Evolutionary conservation across 2,888 invertebrate species (phyloP), one percentile per base, ranked within the genome.

Genomic region (Carpatolechia fugitivella): DNA sequence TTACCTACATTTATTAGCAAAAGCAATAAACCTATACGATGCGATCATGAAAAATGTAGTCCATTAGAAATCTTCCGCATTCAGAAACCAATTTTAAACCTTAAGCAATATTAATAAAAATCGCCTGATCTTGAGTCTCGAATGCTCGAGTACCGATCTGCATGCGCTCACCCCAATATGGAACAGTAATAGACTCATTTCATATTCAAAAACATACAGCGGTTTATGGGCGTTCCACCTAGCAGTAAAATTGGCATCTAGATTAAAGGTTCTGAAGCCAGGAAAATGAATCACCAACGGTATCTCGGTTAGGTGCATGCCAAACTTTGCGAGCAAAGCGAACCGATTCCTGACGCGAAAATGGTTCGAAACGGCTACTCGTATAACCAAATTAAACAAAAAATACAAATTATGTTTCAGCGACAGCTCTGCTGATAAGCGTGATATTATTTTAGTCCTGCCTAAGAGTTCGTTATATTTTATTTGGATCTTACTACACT

Each of bases 231-330:
- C 68, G 72, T 77, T 77, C 72, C 70, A 73, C 71, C 70, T 72
- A 76, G 70, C 70, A 74, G 72, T 80, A 74, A 74, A 78, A 79
- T 77, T 80, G 75, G 76, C 78, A 75, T 74, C 74, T 63, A 70
- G 66, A 73, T 72, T 66, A 70, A 31, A 69, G 71, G 69, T 71
- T 70, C 65, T 67, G 68, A 64, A 67, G 62, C 62, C 60, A 61
- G 65, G 61, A 62, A 58, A 62, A 69, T 76, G 75, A 79, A 72
- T 78, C 76, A 74, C 70, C 59, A 56, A 56, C 58, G 3, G 33
- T 44, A 35, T 47, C 55, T 33, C 36, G 14, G 20, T 18, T 29
- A 16, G 54, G 5, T 11, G 33, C 14, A 33, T 47, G 47, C 47
- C 48, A 54, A 56, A 30, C 35, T 48, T 31, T 48, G 47, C 52